Base-by-base conservation (phyloP, 2,888 invertebrate genomes). In the Tetranychus piercei region DNA sequence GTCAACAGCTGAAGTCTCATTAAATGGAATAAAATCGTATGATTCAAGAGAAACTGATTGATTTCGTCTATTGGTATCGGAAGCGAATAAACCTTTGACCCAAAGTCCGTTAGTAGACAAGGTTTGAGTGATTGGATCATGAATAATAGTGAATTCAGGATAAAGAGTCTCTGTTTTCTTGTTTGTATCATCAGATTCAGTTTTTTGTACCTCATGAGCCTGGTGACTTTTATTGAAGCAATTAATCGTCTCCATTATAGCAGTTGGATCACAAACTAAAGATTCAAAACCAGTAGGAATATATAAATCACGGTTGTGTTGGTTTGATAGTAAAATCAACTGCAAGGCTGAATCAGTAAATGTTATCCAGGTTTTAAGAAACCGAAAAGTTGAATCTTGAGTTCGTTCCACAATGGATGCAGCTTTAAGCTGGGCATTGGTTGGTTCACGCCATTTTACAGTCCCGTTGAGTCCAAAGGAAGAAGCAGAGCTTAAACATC, bases 201-300 rank as follows among this genome's bases (percentile, higher is more conserved):
- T 18, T 1, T 66, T 8, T 11, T 69, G 69, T 6, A 22, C 20
- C 20, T 69, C 20, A 1, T n/a, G 1, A 20, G 20, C 1, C 3
- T 9, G 5, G 4, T 20, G 11, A 20, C 20, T 20, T 69, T 22
- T 23, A 23, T 23, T 69, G 34, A 69, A 23, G 6, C 9, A 11
- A 22, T 69, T 69, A 20, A 69, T 22, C 5, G 20, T 69, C 5
- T 20, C 22, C 22, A 69, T 69, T 5, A 69, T 22, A 23, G 20
- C 11, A 20, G 15, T 43, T 20, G 73, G 64, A 23, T 73, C 65
- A 3, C 20, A 23, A 5, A 23, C 9, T 55, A 73, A 44, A 11
- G 55, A 55, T 55, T 73, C 55, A 55, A 73, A 43, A 9, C 55
- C 34, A 73, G 73, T 73, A 7, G 73, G 73, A 23, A 73, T 20